Evolutionary conservation across 2,113 vertebrate species (phyloP).

Genomic region (Columba janthina): DNA sequence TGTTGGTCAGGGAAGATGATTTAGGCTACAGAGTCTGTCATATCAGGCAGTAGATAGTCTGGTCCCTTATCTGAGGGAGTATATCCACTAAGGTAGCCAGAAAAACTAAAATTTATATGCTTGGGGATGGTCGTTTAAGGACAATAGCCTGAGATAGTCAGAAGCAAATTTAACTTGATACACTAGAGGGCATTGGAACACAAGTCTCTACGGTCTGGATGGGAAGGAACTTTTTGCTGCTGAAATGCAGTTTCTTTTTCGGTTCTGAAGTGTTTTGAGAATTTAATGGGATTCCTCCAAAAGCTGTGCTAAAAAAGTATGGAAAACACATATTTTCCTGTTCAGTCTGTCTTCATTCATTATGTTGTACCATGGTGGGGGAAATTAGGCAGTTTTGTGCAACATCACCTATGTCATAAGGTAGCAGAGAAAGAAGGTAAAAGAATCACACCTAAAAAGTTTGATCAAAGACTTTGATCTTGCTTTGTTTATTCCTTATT

Average conservation of each 20-base stretch:
- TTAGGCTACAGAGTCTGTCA: background rate
- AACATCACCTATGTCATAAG: background rate
- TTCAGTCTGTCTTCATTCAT: background rate
- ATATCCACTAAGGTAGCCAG: background rate
- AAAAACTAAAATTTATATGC: background rate
- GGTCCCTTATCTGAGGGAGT: background rate
- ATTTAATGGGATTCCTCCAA: background rate
- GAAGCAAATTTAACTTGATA: background rate
- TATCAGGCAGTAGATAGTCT: background rate
- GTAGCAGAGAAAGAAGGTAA: background rate
- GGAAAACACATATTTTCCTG: background rate
- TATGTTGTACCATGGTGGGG: background rate
- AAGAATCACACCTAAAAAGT: background rate
- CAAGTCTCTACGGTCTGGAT: background rate
- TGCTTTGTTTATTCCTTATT: background rate
- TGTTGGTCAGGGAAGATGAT: no score
- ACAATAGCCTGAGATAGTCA: background rate
- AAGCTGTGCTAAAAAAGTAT: background rate
- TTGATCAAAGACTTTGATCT: background rate
- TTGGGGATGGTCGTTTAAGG: background rate
- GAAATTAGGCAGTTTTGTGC: background rate
- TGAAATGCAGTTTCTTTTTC: background rate
- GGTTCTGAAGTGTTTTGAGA: background rate
- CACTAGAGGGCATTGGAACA: slow-evolving; percentile 47
- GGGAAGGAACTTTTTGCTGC: background rate